Evolutionary conservation across 2,797 vertebrate species (phyloP).

Genomic region (Austrolebias charrua): DNA sequence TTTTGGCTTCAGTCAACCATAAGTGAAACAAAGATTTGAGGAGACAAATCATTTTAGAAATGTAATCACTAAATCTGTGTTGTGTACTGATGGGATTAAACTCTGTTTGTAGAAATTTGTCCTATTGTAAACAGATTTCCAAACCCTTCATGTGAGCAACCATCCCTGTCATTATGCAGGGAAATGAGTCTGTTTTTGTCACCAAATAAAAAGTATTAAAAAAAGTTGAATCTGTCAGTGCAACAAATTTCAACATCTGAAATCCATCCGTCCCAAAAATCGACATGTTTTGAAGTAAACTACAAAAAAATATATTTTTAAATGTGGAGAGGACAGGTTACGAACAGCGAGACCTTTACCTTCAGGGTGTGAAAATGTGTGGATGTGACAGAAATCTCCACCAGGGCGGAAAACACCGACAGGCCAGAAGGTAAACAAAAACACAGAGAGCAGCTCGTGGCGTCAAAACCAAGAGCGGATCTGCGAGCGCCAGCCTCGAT

Average conservation of each 20-base stretch:
- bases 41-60: slow-evolving; percentile 10
- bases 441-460: slow-evolving; percentile 37
- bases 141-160: slow-evolving; percentile 2
- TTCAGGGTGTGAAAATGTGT: slow-evolving; percentile 1
- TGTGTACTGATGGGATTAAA: slow-evolving; percentile 46
- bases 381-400: slow-evolving; percentile 26
- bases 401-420: slow-evolving; percentile 29
- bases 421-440: slow-evolving; percentile 42
- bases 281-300: not conserved
- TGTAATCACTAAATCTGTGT: slow-evolving; percentile 19
- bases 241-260: not conserved
- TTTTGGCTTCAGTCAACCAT: slow-evolving; percentile 40
- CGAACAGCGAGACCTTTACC: slow-evolving; percentile 31
- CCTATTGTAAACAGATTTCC: slow-evolving; percentile 18
- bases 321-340: slow-evolving; percentile 22
- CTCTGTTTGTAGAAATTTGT: slow-evolving; percentile 5
- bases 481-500: slow-evolving; percentile 35
- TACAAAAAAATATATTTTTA: not conserved
- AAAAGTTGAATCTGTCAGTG: no score
- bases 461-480: slow-evolving; percentile 27
- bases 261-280: no score
- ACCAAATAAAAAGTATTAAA: no score
- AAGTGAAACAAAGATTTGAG: slow-evolving; percentile 44
- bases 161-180: not conserved
- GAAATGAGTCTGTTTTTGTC: no score